These are phyloP conservation scores for Apus apus DNA, from an alignment of 2,113 vertebrate genomes.

Conservation along the genomic window DNA sequence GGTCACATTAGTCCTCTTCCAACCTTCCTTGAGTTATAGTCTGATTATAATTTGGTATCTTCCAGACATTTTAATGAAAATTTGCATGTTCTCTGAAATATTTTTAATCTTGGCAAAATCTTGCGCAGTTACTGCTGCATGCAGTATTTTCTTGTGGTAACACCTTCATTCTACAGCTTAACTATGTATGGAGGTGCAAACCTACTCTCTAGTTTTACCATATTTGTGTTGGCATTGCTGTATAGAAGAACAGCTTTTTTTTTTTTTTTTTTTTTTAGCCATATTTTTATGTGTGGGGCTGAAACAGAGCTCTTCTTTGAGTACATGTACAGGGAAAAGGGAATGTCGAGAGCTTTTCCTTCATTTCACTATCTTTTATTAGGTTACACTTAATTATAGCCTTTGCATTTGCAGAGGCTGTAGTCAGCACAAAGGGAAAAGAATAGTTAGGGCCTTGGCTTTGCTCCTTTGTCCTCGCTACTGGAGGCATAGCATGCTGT, in stretches of 20 bases:
- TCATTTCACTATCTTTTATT: neutral
- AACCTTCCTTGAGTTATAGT: neutral
- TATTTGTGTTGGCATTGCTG: neutral
- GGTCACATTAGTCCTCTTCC: neutral
- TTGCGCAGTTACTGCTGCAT: accelerated
- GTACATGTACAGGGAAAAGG: neutral
- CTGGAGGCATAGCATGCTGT: neutral
- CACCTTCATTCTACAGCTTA: neutral
- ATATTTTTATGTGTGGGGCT: neutral
- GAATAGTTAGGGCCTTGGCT: neutral
- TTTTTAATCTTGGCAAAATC: neutral
- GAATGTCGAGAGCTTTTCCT: neutral
- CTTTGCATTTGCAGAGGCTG: neutral
- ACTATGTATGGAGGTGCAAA: neutral
- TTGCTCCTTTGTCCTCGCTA: neutral
- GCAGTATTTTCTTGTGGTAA: neutral
- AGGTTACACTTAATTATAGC: neutral
- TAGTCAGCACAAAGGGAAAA: neutral
- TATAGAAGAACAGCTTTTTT: neutral
- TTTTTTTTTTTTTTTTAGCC: no score
- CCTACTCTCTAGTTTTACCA: neutral
- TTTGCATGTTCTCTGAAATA: neutral
- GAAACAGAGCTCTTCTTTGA: neutral
- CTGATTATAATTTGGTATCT: neutral
- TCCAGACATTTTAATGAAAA: neutral